Evolutionary conservation across 2,797 vertebrate species (phyloP), one percentile per base, ranked within the genome.

Genomic region (Crypturellus tataupa): DNA sequence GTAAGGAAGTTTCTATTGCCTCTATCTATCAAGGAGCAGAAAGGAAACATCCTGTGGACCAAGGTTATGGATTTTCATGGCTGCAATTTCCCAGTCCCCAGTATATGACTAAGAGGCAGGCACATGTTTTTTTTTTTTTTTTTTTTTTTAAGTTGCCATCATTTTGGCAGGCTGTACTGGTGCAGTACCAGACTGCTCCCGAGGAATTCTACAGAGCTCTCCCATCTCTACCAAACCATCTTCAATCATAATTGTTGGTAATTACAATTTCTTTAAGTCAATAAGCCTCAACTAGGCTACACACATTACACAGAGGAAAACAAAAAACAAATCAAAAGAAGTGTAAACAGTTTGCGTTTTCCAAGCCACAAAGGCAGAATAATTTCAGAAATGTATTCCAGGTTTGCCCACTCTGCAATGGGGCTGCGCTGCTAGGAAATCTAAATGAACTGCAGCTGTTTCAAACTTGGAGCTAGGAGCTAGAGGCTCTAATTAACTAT

Each of bases 401-500:
- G 80, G 40, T 85, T 39, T 67, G 21, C 87, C n/a, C 62, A 59
- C 86, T 93, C 49, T 46, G 58, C 76, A 88, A n/a, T 33, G 87
- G 63, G 92, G 80, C 64, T 80, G 56, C 72, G 77, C 85, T 95
- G 55, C 79, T 80, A 87, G 17, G 16, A 92, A 96, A 94, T 69
- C 94, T 90, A 96, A 87, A 94, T 90, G 86, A 96, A 91, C 4
- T 35, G 72, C 78, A 95, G 80, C 79, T 92, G 46, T 42, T 94
- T 56, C 73, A 77, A 63, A 95, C 89, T 79, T 29, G 13, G 89
- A 95, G 80, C 65, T 95, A 35, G 67, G 49, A 85, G 60, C 90
- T 85, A 89, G 75, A 95, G 93, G 56, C 90, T 87, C 90, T 97
- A 97, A 98, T 97, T 96, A 97, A 91, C 70, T 67, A 75, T 29